A percentile compares a stretch with the other conserved stretches of the same genome.
phyloP scores from a whole-genome alignment of 2,888 invertebrate species.

The Mythimna lalbum region DNA sequence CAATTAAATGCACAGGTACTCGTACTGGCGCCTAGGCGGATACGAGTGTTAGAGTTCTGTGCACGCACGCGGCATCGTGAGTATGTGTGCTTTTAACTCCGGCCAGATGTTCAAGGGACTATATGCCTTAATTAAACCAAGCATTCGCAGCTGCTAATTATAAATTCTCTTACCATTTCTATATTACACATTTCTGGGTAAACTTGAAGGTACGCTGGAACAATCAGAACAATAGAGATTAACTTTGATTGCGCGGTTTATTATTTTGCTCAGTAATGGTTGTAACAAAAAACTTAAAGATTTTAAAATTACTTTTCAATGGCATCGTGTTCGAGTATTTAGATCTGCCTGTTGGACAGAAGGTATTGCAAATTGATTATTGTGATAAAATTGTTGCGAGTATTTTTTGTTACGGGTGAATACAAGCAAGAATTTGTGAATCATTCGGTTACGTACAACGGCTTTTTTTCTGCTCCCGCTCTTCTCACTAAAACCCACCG shows the following conservation, averaged over 20 bases:
- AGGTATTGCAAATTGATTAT: background rate
- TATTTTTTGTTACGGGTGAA: background rate
- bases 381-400: background rate
- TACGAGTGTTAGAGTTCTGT: too few species aligned
- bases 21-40: too few species aligned
- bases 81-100: too few species aligned
- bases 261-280: slow-evolving; percentile 28
- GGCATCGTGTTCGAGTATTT: slow-evolving; percentile 17
- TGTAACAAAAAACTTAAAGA: slow-evolving; percentile 17
- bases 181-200: slow-evolving; percentile 54
- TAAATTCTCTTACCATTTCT: slow-evolving; percentile 41
- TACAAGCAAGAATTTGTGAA: background rate
- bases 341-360: background rate
- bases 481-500: too few species aligned
- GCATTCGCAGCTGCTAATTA: slow-evolving; percentile 46
- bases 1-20: too few species aligned
- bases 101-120: too few species aligned
- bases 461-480: background rate
- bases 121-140: background rate
- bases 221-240: slow-evolving; percentile 53
- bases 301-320: slow-evolving; percentile 16
- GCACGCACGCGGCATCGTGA: too few species aligned
- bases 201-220: slow-evolving; percentile 47
- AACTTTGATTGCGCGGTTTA: slow-evolving; percentile 36
- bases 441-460: background rate